Conservation (phyloP, 2,113 vertebrate species). For the Gallinago media region DNA sequence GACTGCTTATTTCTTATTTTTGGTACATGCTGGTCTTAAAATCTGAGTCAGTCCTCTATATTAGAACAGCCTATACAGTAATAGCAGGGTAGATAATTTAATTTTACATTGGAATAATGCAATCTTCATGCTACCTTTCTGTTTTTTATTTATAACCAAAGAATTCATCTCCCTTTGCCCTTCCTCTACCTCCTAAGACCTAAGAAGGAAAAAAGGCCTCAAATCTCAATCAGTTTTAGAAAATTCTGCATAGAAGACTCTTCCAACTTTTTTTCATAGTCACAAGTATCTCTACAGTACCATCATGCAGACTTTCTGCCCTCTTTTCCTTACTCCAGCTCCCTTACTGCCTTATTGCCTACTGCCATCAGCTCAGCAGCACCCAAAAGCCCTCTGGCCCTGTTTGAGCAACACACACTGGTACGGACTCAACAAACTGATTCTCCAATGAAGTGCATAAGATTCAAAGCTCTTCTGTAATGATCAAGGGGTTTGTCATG, state of each 20-base stretch:
- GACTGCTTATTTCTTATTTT: not conserved
- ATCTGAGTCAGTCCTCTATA: constrained; percentile 7
- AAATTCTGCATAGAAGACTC: not conserved
- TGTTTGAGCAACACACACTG: not conserved
- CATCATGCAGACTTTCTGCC: not conserved
- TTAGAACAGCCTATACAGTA: not conserved
- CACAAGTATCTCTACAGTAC: not conserved
- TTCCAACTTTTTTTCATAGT: not conserved
- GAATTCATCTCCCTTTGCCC: not conserved
- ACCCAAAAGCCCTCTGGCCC: not conserved
- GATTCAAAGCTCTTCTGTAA: not conserved
- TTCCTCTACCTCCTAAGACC: not conserved
- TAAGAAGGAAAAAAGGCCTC: not conserved
- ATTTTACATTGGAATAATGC: not conserved
- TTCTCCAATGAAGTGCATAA: not conserved
- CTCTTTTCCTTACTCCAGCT: not conserved
- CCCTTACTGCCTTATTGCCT: not conserved
- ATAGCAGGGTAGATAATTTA: not conserved
- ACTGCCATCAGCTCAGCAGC: not conserved
- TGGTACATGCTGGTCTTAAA: not conserved
- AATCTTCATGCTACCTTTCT: constrained; percentile 7
- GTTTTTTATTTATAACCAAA: constrained; percentile 21
- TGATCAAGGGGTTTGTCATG: not conserved
- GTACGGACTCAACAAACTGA: not conserved
- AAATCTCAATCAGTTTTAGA: not conserved